These are phyloP conservation scores for Girardinichthys multiradiatus DNA, from an alignment of 2,113 vertebrate species.

Conservation along the genomic window DNA sequence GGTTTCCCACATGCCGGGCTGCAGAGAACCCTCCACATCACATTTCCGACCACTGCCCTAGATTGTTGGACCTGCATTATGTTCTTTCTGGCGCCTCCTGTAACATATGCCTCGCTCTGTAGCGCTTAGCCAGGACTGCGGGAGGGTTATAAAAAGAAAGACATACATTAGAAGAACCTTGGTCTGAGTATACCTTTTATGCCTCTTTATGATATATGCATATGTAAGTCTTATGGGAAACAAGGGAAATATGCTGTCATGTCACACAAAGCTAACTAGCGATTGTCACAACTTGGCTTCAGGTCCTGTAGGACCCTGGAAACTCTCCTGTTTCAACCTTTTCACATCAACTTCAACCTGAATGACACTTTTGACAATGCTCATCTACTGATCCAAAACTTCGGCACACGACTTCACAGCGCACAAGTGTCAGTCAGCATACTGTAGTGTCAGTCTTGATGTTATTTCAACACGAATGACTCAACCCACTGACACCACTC, in stretches of 20 bases:
- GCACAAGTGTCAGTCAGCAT: conserved; percentile 28
- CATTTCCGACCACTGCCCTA: no score
- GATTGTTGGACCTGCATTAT: no score
- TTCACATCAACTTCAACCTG: conserved; percentile 22
- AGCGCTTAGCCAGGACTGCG: no score
- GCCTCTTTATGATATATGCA: not conserved
- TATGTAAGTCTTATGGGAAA: conserved; percentile 7
- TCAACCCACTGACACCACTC: conserved; percentile 43
- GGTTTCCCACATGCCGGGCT: no score
- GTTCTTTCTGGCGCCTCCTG: no score
- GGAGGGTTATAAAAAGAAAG: no score
- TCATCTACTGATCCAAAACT: conserved; percentile 15
- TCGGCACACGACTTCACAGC: conserved; percentile 2
- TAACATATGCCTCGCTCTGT: no score
- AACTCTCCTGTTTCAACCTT: conserved; percentile 27
- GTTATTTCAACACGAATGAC: conserved; percentile 55
- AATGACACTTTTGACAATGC: conserved; percentile 37
- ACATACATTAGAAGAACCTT: not conserved
- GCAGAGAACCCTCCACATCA: no score
- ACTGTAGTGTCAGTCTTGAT: conserved; percentile 22
- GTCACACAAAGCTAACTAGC: not conserved
- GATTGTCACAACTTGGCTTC: conserved; percentile 24
- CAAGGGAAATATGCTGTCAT: conserved; percentile 3
- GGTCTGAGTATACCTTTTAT: not conserved
- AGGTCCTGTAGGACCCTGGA: conserved; percentile 19